Conservation (phyloP, 2,888 invertebrate genomes). For the Zootermopsis nevadensis region DNA sequence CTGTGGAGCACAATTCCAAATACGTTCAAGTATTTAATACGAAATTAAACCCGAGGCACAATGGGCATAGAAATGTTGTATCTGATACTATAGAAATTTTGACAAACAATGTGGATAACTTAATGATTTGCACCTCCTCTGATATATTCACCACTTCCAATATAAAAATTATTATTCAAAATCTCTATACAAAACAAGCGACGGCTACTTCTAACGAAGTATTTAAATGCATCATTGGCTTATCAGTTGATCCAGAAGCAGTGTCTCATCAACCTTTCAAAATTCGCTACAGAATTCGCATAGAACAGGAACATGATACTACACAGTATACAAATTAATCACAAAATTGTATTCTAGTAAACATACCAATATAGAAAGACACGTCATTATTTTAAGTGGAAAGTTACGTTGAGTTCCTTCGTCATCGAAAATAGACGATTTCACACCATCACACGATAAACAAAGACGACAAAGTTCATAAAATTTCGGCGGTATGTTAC, state of each 20-base stretch:
- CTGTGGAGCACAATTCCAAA: constrained; percentile 64
- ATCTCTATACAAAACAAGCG: not conserved
- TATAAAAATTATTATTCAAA: not conserved
- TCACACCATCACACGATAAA: constrained; percentile 82
- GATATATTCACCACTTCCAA: too few species aligned
- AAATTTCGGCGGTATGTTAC: constrained; percentile 92
- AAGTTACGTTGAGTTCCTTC: constrained; percentile 76
- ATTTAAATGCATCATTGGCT: not conserved
- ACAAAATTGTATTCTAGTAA: not conserved
- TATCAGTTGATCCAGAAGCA: constrained; percentile 5
- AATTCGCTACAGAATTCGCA: not conserved
- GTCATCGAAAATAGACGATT: constrained; percentile 81
- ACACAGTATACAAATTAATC: not conserved
- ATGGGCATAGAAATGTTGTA: too few species aligned
- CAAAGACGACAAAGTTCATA: constrained; percentile 94
- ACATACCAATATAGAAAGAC: constrained; percentile 83
- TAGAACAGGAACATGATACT: not conserved
- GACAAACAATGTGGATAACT: too few species aligned
- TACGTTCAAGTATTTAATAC: too few species aligned
- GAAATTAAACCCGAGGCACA: too few species aligned
- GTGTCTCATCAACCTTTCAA: constrained; percentile 21
- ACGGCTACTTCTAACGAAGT: not conserved
- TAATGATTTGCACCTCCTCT: too few species aligned
- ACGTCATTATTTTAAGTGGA: constrained; percentile 80
- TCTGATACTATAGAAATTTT: too few species aligned